Conservation (phyloP, 2,888 invertebrate species). For the Microctonus brassicae region DNA sequence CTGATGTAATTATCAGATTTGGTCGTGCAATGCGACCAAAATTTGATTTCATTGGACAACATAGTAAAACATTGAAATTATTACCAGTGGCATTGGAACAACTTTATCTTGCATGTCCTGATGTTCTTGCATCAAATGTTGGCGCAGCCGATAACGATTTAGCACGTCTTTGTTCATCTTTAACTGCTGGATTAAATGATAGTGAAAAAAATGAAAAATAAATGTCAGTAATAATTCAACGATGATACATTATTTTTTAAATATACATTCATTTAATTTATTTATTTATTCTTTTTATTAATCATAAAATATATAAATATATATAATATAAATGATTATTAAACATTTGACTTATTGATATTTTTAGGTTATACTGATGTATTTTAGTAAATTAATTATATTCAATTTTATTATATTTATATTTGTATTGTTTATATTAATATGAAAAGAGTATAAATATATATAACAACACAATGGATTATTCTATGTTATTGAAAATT, state of each 20-base stretch:
- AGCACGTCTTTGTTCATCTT: slow-evolving; percentile 14
- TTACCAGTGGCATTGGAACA: slow-evolving; percentile 13
- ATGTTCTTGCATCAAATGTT: neutral
- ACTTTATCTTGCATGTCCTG: slow-evolving; percentile 15
- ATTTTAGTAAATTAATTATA: no score
- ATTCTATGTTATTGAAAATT: slow-evolving; percentile 33
- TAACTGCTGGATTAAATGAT: slow-evolving; percentile 4
- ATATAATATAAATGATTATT: neutral
- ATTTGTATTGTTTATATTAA: neutral
- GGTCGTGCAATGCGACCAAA: slow-evolving; percentile 53
- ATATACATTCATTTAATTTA: slow-evolving; percentile 22
- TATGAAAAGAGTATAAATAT: no score
- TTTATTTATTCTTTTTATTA: slow-evolving; percentile 45
- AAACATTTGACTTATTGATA: neutral
- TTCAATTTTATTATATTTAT: neutral
- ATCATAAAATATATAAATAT: slow-evolving; percentile 17
- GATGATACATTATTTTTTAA: slow-evolving; percentile 19
- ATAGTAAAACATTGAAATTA: slow-evolving; percentile 8
- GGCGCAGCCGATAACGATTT: slow-evolving; percentile 7
- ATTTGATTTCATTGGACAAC: neutral
- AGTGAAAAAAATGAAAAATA: slow-evolving; percentile 16
- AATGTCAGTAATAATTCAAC: neutral
- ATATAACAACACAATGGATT: slow-evolving; percentile 1
- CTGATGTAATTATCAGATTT: slow-evolving; percentile 64
- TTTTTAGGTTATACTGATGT: neutral